Evolutionary conservation across 2,888 invertebrate species (phyloP), one percentile per base, ranked within the genome.

Genomic region (Rhagophthalmus giganteus): DNA sequence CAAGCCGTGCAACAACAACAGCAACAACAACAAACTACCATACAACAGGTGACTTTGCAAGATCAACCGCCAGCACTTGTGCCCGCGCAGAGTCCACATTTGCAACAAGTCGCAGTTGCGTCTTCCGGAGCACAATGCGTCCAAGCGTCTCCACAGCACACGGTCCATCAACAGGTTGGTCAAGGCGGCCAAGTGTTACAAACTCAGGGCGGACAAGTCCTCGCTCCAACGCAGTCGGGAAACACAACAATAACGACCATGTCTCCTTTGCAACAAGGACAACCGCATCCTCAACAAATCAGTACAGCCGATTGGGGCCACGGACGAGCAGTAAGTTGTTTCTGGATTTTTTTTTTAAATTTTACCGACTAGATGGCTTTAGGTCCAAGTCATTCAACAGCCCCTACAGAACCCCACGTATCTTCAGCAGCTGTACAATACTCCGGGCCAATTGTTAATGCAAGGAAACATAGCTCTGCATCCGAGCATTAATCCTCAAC

Each of bases 381-480:
- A 78, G 72, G 86, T 93, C 20, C 92, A 93, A 71, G 86, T 93
- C 13, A 89, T 93, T 62, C 89, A 89, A 69, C 91, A 90, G 64
- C 88, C 88, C 1, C 72, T 88, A 35, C 87, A 88, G 71, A 88
- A 82, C 72, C 82, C 80, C 32, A 82, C 87, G 1, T 90, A 91
- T 67, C 74, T 92, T 37, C 89, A 86, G 66, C 90, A 90, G 69
- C 73, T 93, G 55, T 90, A 90, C 73, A 88, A 88, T 69, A 82
- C 88, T 0, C 90, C 88, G 67, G 89, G 87, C 0, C 85, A 86
- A 15, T 74, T 93, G 52, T 73, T 94, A 14, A 89, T 93, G 84
- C 90, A 90, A 0, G 84, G 90, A 1, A 87, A 87, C 70, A 83
- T 88, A 54, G 83, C 86, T 1, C 79, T 91, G 4, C 81, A 92